A percentile compares a stretch with the other conserved stretches of the same genome.
phyloP scores from a whole-genome alignment of 2,888 invertebrate species.

The Platycheirus rosarum region DNA sequence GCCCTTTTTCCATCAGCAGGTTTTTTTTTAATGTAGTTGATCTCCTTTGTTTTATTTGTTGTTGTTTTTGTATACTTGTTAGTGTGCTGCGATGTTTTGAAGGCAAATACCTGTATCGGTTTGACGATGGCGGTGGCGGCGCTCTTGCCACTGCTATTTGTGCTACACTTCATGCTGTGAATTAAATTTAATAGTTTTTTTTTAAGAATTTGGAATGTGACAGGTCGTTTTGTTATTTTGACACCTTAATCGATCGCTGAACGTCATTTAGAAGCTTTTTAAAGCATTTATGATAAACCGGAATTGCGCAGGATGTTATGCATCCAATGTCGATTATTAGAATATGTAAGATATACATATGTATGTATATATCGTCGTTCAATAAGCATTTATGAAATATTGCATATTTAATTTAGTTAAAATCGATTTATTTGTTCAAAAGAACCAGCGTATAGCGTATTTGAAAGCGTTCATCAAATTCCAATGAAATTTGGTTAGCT shows the following conservation, averaged over 20 bases:
- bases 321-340: too few species aligned
- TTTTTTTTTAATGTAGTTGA: constrained; percentile 24
- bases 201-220: constrained; percentile 29
- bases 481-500: too few species aligned
- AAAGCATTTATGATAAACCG: too few species aligned
- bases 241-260: constrained; percentile 32
- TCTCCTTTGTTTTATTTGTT: constrained; percentile 18
- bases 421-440: too few species aligned
- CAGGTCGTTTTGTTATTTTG: constrained; percentile 36
- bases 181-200: constrained; percentile 40
- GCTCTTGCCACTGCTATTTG: constrained; percentile 7
- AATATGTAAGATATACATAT: too few species aligned
- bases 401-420: too few species aligned
- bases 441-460: too few species aligned
- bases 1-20: background rate
- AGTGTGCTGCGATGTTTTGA: background rate
- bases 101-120: constrained; percentile 5
- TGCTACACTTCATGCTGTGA: constrained; percentile 37
- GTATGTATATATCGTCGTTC: too few species aligned
- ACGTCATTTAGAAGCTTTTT: constrained; percentile 8
- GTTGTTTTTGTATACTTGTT: background rate
- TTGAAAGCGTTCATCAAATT: too few species aligned
- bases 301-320: too few species aligned
- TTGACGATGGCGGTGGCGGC: background rate
- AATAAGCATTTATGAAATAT: too few species aligned